A percentile compares a stretch with the other conserved stretches of the same genome.
phyloP scores from a whole-genome alignment of 2,888 invertebrate genomes.

The Hyppa rectilinea region DNA sequence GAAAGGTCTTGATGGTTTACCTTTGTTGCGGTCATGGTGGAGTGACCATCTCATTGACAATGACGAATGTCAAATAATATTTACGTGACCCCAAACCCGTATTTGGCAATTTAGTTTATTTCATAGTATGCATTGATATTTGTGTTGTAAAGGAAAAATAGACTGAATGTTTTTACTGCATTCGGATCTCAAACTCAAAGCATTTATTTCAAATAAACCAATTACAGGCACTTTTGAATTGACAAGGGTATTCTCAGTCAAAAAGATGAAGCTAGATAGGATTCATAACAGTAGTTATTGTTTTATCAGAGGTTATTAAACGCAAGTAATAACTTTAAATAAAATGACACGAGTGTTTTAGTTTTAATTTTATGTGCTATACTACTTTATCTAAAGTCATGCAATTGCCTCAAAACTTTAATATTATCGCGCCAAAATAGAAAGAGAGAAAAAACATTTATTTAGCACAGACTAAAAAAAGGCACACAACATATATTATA shows the following conservation, averaged over 20 bases:
- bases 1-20: slow-evolving; percentile 69
- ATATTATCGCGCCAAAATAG: no score
- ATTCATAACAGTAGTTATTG: background rate
- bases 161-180: background rate
- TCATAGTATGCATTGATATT: no score
- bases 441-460: no score
- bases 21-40: background rate
- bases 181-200: no score
- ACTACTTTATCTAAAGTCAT: background rate
- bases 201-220: no score
- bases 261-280: no score
- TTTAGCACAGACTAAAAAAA: no score
- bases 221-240: no score
- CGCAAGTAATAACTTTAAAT: background rate
- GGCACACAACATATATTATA: no score
- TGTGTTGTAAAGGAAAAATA: background rate
- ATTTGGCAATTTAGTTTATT: background rate
- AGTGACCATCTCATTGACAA: background rate
- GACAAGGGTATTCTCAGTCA: no score
- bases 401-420: background rate
- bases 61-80: background rate
- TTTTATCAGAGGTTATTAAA: background rate
- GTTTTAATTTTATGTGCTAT: background rate
- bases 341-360: background rate
- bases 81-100: background rate